phyloP scores from a whole-genome alignment of 2,113 vertebrate genomes.

The Rhegmatorhina hoffmannsi region DNA sequence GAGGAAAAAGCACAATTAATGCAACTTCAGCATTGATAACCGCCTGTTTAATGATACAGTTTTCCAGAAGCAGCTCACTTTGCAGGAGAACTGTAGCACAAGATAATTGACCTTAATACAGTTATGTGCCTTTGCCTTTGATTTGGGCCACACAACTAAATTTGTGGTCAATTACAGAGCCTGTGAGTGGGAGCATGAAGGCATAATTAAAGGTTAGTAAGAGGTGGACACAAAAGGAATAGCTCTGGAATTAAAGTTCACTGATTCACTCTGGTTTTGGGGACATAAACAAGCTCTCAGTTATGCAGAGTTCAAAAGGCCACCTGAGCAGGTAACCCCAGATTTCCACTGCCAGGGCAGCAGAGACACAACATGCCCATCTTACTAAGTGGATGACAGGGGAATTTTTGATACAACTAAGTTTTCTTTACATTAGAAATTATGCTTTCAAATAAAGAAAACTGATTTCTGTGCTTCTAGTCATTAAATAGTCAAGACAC shows the following conservation, averaged over 20 bases:
- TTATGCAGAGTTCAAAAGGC: neutral
- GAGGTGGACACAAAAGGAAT: conserved; percentile 13
- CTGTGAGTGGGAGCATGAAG: neutral
- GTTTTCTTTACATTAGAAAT: neutral
- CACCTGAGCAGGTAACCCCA: neutral
- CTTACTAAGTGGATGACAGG: neutral
- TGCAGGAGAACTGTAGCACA: neutral
- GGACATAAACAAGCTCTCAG: neutral
- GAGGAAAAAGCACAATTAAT: neutral
- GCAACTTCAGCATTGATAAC: neutral
- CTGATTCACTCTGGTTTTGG: neutral
- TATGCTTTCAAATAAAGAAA: neutral
- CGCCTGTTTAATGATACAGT: neutral
- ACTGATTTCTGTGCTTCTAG: neutral
- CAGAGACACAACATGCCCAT: neutral
- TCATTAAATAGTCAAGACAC: neutral
- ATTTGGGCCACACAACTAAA: conserved; percentile 25
- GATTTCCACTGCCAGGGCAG: neutral
- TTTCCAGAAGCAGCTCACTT: conserved; percentile 30
- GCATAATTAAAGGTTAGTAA: conserved; percentile 47
- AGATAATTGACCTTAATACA: conserved; percentile 29
- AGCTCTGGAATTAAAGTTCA: conserved; percentile 10
- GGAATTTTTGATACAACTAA: neutral
- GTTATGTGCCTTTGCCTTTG: conserved; percentile 13
- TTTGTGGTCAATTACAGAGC: conserved; percentile 52